These are phyloP conservation scores for Copsychus sechellarum DNA, from an alignment of 2,113 vertebrate species.

Conservation along the genomic window DNA sequence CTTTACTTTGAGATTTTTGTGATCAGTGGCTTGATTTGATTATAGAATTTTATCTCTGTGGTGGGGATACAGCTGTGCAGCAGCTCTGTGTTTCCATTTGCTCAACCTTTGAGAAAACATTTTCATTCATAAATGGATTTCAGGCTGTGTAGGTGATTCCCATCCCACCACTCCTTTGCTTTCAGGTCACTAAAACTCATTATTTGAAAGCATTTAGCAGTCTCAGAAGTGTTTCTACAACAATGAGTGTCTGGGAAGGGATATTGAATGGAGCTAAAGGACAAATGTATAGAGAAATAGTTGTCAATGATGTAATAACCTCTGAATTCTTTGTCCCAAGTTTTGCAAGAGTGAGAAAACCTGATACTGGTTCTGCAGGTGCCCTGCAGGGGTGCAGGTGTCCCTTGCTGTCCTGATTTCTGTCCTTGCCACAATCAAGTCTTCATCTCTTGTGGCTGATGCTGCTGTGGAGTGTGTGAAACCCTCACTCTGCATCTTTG, in stretches of 20 bases:
- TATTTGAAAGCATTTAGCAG: background rate
- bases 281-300: background rate
- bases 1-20: background rate
- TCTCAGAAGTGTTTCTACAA: background rate
- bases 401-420: rapidly evolving
- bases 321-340: background rate
- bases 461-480: background rate
- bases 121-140: background rate
- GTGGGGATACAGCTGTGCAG: background rate
- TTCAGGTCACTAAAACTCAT: background rate
- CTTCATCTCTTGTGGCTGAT: background rate
- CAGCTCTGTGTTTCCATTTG: background rate
- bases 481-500: rapidly evolving
- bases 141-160: background rate
- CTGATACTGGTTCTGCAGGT: background rate
- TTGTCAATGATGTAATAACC: background rate
- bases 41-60: background rate
- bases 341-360: background rate
- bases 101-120: background rate
- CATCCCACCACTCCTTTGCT: background rate
- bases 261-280: background rate
- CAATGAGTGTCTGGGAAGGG: background rate
- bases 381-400: background rate
- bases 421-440: background rate
- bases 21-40: background rate